Percentiles rank a stretch among this genome's conserved stretches.
Conservation (phyloP, 2,113 vertebrate genomes). For the Probosciger aterrimus region DNA sequence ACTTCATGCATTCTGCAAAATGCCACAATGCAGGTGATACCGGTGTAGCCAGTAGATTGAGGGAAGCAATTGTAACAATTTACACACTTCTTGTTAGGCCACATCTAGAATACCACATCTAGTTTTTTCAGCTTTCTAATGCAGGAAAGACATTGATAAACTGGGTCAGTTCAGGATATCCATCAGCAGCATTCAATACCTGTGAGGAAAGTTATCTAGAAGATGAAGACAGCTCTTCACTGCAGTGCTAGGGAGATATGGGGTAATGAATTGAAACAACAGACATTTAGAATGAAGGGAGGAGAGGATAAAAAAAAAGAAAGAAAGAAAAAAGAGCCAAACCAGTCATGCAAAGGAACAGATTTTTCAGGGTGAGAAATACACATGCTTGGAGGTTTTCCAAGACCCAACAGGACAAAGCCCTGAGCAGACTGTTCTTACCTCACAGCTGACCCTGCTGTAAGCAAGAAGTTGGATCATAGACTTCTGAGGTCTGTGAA, state of each 20-base stretch:
- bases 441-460: not conserved
- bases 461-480: not conserved
- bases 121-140: not conserved
- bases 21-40: not conserved
- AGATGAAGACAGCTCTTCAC: not conserved
- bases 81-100: not conserved
- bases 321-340: not conserved
- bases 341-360: not conserved
- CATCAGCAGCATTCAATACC: not conserved
- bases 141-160: not conserved
- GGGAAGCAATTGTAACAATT: not conserved
- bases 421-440: not conserved
- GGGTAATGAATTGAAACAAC: not conserved
- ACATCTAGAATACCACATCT: not conserved
- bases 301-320: not conserved
- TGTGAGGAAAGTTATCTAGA: not conserved
- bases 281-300: not conserved
- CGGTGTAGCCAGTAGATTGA: not conserved
- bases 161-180: not conserved
- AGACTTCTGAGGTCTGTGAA: not conserved
- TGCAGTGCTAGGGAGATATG: not conserved
- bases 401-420: not conserved
- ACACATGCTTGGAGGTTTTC: not conserved
- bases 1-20: not conserved
- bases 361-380: not conserved